Percentiles rank a stretch among this genome's conserved stretches.
Conservation (phyloP, 2,797 vertebrate species). For the Thalassophryne amazonica region DNA sequence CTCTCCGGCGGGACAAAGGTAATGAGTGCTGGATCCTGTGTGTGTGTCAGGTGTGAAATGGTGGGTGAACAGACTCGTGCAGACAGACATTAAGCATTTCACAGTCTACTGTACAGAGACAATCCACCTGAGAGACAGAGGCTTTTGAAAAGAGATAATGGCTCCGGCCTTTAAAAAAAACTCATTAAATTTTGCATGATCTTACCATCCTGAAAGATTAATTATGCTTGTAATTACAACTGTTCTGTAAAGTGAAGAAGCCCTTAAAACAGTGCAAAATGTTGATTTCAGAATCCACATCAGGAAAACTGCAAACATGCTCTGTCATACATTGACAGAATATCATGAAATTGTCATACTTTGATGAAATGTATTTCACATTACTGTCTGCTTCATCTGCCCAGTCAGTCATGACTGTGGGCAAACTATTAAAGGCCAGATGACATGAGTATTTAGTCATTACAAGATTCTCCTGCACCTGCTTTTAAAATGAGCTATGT, state of each 20-base stretch:
- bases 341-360: neutral
- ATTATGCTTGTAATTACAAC: conserved; percentile 62
- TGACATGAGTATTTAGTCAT: conserved; percentile 72
- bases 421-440: conserved; percentile 17
- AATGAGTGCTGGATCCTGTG: neutral
- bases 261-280: conserved; percentile 12
- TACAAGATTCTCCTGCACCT: conserved; percentile 60
- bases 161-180: conserved; percentile 1
- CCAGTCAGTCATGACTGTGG: conserved; percentile 41
- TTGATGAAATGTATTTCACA: neutral
- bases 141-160: conserved; percentile 22
- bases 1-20: no score
- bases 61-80: conserved; percentile 43
- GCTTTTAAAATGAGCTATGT: conserved; percentile 69
- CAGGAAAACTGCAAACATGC: neutral
- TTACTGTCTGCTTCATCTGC: neutral
- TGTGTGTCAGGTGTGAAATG: conserved; percentile 38
- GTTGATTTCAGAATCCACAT: conserved; percentile 11
- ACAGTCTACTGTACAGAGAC: conserved; percentile 58
- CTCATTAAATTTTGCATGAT: conserved; percentile 21
- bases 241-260: conserved; percentile 16
- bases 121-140: conserved; percentile 10
- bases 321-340: neutral
- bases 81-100: conserved; percentile 61
- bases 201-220: conserved; percentile 40